Evolutionary conservation across 2,797 vertebrate genomes (phyloP), one percentile per base, ranked within the genome.

Genomic region (Galagoides demidoff): DNA sequence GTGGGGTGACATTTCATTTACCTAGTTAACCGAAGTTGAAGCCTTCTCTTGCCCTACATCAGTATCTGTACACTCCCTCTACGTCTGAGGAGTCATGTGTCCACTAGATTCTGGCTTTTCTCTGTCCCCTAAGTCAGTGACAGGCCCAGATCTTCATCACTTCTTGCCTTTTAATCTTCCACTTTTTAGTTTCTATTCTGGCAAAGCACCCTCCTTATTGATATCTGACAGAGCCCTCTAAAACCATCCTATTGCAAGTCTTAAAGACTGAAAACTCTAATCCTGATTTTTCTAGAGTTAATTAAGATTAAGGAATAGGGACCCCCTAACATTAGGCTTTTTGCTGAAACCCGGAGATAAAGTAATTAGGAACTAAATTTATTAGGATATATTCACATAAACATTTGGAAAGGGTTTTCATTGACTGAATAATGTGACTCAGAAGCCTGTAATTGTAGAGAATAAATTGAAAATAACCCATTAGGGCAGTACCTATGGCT

Each of bases 301-400:
- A 39, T 39, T 20, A 85, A 77, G 16, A 79, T 63, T 89, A 86
- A 78, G n/a, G 49, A 94, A 81, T 85, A 94, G 17, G 55, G 66
- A 70, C 14, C 76, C 19, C 16, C 39, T 68, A 66, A 66, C 27
- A 81, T 79, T 59, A 92, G 43, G 71, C 29, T 31, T 90, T 90
- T 96, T n/a, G 25, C 25, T 63, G 91, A 94, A 95, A 87, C 39
- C 25, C 74, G 52, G n/a, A 78, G 17, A 64, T 94, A 90, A 88
- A 88, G 11, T 74, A 66, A 37, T 82, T 93, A 77, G 37, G 76
- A 76, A 87, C 59, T 92, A 77, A 91, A 94, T 66, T 93, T 94
- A 25, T 89, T 91, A 84, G 43, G 39, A 45, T 90, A 29, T 92
- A 86, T 89, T 93, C 91, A 59, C 19, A 73, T 63, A 92, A 74